Evolutionary conservation across 2,888 invertebrate species (phyloP), one percentile per base, ranked within the genome.

Genomic region (Eupithecia inturbata): DNA sequence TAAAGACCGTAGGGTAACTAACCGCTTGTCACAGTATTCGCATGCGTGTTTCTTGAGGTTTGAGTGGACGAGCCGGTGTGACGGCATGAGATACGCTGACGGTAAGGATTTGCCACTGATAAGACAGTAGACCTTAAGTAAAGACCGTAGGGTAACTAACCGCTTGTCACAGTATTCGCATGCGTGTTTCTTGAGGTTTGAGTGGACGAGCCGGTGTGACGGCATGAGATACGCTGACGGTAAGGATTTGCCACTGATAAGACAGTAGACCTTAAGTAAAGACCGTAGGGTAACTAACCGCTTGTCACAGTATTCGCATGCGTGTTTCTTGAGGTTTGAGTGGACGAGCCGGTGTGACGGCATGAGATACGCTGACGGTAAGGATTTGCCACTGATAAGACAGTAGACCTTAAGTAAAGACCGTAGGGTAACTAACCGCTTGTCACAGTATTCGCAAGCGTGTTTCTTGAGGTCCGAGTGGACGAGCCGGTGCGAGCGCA

Each of bases 201-300:
- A 91, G 87, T 96, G 96, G 39, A 95, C 94, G 78, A 92, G 95
- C 83, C 91, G 90, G 85, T 96, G 96, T 81, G 94, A 95, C 74
- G 87, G 83, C 39, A 95, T 88, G 74, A 95, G 88, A 1, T 95
- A 91, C 72, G 85, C 81, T 66, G 91, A 88, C 3, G 90, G 85
- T 85, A 95, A 95, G 12, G 85, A 75, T 82, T 90, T 91, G 63
- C 90, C 92, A 84, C 95, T 95, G 6, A 81, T 81, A 39, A 39
- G 39, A 39, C 39, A 14, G 39, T 39, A 31, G 9, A 63, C 63
- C 28, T n/a, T 19, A n/a, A 1, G 22, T n/a, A 36, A 7, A 64
- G 19, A 2, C 36, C 19, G 49, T 53, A 49, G 28, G 9, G 49
- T 41, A 10, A 67, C 84, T 72, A 76, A 96, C 89, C 95, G 89